Conservation (phyloP, 1,140 invertebrate genomes). For the Grapholita molesta region DNA sequence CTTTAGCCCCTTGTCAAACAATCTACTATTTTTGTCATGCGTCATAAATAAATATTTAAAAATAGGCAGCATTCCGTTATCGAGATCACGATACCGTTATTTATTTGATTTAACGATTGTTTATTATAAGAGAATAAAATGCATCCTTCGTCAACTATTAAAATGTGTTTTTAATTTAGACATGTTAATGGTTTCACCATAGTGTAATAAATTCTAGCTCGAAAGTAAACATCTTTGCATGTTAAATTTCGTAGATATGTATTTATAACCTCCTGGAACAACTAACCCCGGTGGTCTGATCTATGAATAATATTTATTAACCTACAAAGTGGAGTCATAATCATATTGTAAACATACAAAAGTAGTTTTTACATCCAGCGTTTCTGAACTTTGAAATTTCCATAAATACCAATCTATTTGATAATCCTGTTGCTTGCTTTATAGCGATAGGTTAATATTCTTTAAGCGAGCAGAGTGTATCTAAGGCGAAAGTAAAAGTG, state of each 20-base stretch:
- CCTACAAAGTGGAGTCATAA: neutral
- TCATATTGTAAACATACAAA: neutral
- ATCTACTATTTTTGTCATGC: no score
- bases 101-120: no score
- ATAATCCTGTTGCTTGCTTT: no score
- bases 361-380: neutral
- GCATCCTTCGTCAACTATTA: neutral
- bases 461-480: no score
- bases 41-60: no score
- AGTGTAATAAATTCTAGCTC: neutral
- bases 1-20: no score
- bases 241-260: neutral
- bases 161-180: neutral
- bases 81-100: no score
- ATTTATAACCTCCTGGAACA: neutral
- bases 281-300: neutral
- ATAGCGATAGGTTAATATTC: neutral
- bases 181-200: neutral
- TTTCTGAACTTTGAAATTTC: neutral
- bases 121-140: no score
- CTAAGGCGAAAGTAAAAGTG: no score
- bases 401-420: no score
- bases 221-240: neutral
- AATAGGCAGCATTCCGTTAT: no score
- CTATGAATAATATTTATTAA: neutral